Base-by-base conservation (phyloP, 2,113 vertebrate species). In the Strix aluco region DNA sequence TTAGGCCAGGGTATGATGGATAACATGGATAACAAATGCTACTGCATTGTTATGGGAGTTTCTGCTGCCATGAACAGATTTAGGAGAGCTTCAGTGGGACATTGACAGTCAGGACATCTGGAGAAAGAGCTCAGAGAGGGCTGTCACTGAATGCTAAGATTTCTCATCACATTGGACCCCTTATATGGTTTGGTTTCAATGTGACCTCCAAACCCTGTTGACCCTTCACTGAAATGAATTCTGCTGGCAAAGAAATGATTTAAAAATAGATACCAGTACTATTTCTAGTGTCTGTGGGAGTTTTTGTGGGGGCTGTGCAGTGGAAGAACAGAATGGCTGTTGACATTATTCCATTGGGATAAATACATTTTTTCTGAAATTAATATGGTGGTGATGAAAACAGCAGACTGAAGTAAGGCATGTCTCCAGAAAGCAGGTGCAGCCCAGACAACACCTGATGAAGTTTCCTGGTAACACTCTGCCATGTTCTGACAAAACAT, bases 231-330 rank as follows among this genome's bases (percentile, higher is more conserved):
- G 81, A 75, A 87, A 73, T 80, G 32, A 80, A 54, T 70, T 88
- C 75, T 92, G 66, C 78, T 96, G 91, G 77, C 89, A 90, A 80
- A 71, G 81, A 65, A 90, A 72, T 15, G 8, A 25, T 82, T 80
- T 92, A 77, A 95, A 95, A 97, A 94, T 95, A 97, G 91, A 89
- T 34, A n/a, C 18, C 51, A 47, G 78, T 22, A 78, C 94, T 97
- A 95, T 96, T 97, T 90, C 62, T 92, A n/a, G 78, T 40, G 58
- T 88, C 66, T 1, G 67, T 95, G 94, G 92, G 94, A 95, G 92
- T 92, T 91, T 91, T 17, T 65, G 38, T 66, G 91, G 94, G 70
- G 74, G 81, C n/a, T 94, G 15, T 91, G 58, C 81, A 70, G 54
- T 86, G 71, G 70, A 85, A 87, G 86, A 94, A 94, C 81, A 91